Base-by-base conservation (phyloP, 2,888 invertebrate genomes). In the Phyllotreta cruciferae region DNA sequence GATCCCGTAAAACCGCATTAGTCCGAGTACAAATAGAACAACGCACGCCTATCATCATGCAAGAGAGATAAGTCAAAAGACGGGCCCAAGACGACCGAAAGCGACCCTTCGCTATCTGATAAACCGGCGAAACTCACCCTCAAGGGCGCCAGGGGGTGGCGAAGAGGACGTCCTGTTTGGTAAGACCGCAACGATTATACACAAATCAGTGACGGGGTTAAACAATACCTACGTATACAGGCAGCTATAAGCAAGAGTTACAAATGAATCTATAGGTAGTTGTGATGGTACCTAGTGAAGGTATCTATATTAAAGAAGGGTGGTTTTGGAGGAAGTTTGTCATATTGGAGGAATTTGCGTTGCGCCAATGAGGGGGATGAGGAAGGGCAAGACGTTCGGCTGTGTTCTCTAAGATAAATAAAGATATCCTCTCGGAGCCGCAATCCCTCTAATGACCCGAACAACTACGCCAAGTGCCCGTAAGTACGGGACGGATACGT, bases 331-430 rank as follows among this genome's bases (percentile, higher is more conserved):
- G 24, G 24, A 24, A 24, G n/a, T n/a, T n/a, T n/a, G n/a, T n/a
- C n/a, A n/a, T n/a, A 24, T 24, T 24, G 24, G 24, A 24, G 1
- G 24, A 24, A 24, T 35, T 35, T 6, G 14, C 24, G 24, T 24
- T 49, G 36, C 49, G 49, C 49, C 35, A 7, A 49, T 49, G 49
- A 35, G 49, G 6, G 6, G 6, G 5, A 10, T 78, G 75, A 70
- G 74, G 72, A 70, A 70, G 74, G 73, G 73, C 67, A 76, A 78
- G 78, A 79, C 78, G 76, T 9, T 24, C 24, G n/a, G 49, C 78
- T 50, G 41, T n/a, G n/a, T n/a, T n/a, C n/a, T n/a, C 78, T 75
- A 79, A 81, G 81, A 81, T 81, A 80, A 80, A 81, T 80, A 81
- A 80, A 80, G 80, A 80, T 80, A 80, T 80, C 80, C 77, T 75